Evolutionary conservation across 1,140 invertebrate species (phyloP).

Genomic region (Lanistes nyassanus): DNA sequence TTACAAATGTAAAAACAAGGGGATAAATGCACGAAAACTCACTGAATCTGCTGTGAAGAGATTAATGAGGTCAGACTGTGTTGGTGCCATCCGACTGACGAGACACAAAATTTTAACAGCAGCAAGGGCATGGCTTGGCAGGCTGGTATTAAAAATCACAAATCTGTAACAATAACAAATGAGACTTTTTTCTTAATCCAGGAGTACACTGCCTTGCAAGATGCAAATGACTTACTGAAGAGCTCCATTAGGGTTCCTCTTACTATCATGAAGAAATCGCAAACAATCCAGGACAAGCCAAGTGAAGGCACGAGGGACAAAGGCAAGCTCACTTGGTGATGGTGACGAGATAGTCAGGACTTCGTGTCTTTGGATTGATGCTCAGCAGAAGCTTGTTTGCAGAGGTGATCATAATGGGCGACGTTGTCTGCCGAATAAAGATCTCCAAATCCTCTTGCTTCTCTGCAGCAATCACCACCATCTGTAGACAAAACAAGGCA

Average conservation of each 20-base stretch:
- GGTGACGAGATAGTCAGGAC: constrained; percentile 83
- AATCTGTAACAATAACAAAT: constrained; percentile 61
- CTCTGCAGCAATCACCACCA: constrained; percentile 74
- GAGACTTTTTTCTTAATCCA: neutral
- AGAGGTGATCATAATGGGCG: constrained; percentile 74
- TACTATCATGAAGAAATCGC: too few species aligned
- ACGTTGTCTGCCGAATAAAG: constrained; percentile 67
- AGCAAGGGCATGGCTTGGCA: constrained; percentile 76
- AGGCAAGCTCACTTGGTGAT: constrained; percentile 75
- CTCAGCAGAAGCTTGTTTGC: constrained; percentile 85
- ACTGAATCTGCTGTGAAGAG: constrained; percentile 75
- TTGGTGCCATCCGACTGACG: constrained; percentile 75
- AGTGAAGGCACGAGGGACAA: neutral
- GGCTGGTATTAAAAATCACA: constrained; percentile 77
- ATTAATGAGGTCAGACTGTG: constrained; percentile 78
- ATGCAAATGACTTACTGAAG: neutral
- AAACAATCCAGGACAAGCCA: too few species aligned
- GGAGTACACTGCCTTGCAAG: neutral
- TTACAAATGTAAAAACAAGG: too few species aligned
- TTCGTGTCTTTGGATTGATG: constrained; percentile 79
- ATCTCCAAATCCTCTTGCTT: constrained; percentile 76
- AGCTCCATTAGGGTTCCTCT: too few species aligned
- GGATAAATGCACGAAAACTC: neutral
- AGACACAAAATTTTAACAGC: constrained; percentile 78
- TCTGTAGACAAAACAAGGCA: constrained; percentile 76